Conservation (phyloP, 1,140 invertebrate species). For the Hycleus phaleratus region DNA sequence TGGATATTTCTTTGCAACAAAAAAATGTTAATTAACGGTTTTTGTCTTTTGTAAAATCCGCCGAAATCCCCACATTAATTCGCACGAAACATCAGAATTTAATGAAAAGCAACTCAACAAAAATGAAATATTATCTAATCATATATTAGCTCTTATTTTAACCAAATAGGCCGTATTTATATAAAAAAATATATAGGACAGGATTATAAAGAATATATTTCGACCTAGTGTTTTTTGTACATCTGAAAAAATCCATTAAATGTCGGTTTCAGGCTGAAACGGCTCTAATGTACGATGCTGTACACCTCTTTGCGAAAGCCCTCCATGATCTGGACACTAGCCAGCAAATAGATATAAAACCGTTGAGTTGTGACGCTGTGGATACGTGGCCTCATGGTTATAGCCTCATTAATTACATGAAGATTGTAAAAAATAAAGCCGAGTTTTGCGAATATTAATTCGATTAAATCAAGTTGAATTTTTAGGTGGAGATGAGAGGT, state of each 20-base stretch:
- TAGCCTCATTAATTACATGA: conserved; percentile 95
- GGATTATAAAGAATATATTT: too few species aligned
- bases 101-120: too few species aligned
- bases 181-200: too few species aligned
- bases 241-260: not conserved
- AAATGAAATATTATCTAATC: too few species aligned
- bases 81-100: too few species aligned
- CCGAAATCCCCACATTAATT: too few species aligned
- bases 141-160: too few species aligned
- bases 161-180: too few species aligned
- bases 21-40: too few species aligned
- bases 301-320: conserved; percentile 88
- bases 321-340: conserved; percentile 84
- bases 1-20: too few species aligned
- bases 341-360: conserved; percentile 81
- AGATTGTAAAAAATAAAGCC: conserved; percentile 63
- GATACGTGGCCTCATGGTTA: conserved; percentile 92
- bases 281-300: conserved; percentile 92
- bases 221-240: too few species aligned
- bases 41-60: too few species aligned
- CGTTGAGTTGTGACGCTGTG: conserved; percentile 79
- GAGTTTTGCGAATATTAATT: not conserved
- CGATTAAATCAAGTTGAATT: conserved; percentile 4
- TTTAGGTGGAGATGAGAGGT: conserved; percentile 82
- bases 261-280: conserved; percentile 74